Evolutionary conservation across 2,888 invertebrate species (phyloP).

Genomic region (Diadegma fenestrale): DNA sequence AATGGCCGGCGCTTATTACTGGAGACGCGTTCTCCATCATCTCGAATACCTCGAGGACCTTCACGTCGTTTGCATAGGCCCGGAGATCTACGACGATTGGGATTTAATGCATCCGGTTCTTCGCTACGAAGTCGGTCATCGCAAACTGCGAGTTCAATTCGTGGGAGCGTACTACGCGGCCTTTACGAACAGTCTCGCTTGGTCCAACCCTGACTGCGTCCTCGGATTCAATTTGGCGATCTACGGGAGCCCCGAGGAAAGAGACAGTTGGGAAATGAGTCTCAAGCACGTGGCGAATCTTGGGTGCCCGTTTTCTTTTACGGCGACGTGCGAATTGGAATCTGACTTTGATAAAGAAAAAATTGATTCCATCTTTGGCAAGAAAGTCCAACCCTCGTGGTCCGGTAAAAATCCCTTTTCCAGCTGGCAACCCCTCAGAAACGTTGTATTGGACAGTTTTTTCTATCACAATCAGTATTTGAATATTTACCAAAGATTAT

Average conservation of each 20-base stretch:
- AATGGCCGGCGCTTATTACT: slow-evolving; percentile 75
- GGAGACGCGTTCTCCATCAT: slow-evolving; percentile 82
- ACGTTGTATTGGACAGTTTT: slow-evolving; percentile 78
- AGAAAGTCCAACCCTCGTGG: slow-evolving; percentile 62
- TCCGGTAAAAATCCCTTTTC: slow-evolving; percentile 76
- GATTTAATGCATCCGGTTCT: background rate
- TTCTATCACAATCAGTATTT: slow-evolving; percentile 80
- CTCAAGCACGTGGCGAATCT: slow-evolving; percentile 56
- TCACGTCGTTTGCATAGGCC: slow-evolving; percentile 16
- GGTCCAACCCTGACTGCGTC: slow-evolving; percentile 75
- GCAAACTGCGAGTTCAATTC: background rate
- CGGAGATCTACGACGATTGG: background rate
- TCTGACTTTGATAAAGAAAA: slow-evolving; percentile 74
- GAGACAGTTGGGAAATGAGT: background rate
- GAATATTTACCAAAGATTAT: slow-evolving; percentile 73
- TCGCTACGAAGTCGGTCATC: background rate
- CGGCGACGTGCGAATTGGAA: slow-evolving; percentile 77
- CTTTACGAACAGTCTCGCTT: slow-evolving; percentile 70
- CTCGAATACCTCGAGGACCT: background rate
- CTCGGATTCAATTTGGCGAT: slow-evolving; percentile 80
- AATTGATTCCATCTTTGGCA: slow-evolving; percentile 70
- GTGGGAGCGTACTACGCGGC: slow-evolving; percentile 70
- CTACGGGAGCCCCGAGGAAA: slow-evolving; percentile 71
- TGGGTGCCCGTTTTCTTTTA: slow-evolving; percentile 77
- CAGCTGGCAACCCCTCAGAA: slow-evolving; percentile 78